Conservation (phyloP, 2,888 invertebrate species). For the Sesia bembeciformis region DNA sequence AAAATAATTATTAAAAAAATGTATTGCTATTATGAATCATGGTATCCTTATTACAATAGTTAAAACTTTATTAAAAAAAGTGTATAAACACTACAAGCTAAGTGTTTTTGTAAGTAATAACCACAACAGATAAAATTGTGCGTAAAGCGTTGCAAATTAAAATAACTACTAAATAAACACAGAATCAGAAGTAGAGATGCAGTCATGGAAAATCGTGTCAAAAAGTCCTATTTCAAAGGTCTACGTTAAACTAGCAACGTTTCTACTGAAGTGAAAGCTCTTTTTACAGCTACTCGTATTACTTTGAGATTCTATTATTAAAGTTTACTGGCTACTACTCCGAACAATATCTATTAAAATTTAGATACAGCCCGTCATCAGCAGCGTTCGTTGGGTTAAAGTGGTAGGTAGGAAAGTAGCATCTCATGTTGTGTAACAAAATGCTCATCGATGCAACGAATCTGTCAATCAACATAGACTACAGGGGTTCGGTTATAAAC, state of each 20-base stretch:
- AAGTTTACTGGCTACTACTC: not conserved
- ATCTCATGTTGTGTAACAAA: conserved; percentile 38
- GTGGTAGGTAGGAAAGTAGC: conserved; percentile 23
- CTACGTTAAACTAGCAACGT: conserved; percentile 2
- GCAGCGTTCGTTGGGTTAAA: conserved; percentile 37
- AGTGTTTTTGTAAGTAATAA: not conserved
- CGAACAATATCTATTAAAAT: conserved; percentile 24
- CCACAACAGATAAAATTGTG: not conserved
- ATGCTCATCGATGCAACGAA: conserved; percentile 48
- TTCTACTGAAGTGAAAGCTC: not conserved
- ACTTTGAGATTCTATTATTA: not conserved
- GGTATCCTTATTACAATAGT: no score
- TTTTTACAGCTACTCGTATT: not conserved
- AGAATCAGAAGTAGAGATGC: conserved; percentile 10
- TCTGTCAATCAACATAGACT: conserved; percentile 44
- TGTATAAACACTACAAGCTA: not conserved
- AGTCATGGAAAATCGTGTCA: not conserved
- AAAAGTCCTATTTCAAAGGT: conserved; percentile 1
- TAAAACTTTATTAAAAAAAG: no score
- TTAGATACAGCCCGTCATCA: conserved; percentile 47
- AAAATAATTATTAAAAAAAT: no score
- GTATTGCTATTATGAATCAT: no score
- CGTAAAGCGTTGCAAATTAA: conserved; percentile 55
- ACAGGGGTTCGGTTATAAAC: conserved; percentile 55
- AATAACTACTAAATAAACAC: conserved; percentile 5